Evolutionary conservation across 2,113 vertebrate genomes (phyloP), one percentile per base, ranked within the genome.

Genomic region (Oostethus manadensis): DNA sequence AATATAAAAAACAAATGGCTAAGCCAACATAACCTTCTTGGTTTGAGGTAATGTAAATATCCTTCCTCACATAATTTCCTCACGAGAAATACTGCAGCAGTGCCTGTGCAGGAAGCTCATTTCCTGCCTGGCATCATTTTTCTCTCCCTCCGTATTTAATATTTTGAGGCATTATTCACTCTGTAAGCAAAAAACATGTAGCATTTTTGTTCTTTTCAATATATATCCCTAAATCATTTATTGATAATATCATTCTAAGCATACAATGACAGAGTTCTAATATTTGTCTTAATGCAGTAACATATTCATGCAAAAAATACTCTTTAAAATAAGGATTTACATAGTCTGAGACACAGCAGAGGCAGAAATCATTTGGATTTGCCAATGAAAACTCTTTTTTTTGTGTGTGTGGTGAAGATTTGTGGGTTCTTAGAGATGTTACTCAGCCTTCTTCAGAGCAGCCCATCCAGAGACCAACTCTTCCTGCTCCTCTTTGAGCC

Each of bases 401-500:
- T 54, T 18, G 20, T 16, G 23, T 81, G 22, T 75, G 57, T 70
- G 21, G 65, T 76, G 49, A 70, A 99, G 97, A 87, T 99, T 17
- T 91, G 88, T 29, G 88, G 88, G 33, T 87, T 98, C 71, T 81
- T 99, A 86, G 93, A 95, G 1, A 16, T 99, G 68, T 75, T 99
- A 58, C 85, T 93, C 75, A 89, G 78, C 73, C 92, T 98, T 0
- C 91, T 99, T 29, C 93, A 92, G 83, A 93, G 87, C 73, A 93
- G 93, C 51, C 90, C 88, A n/a, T 87, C 87, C 15, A 88, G 91
- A 49, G 96, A 98, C 70, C 97, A 99, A 57, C 91, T 99, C 79
- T 96, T 95, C 79, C 88, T 98, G 78, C 80, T 98, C 53, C 92
- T 99, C 50, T 98, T 94, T 77, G 97, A 99, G 77, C 92, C 94